Conservation (phyloP, 2,888 invertebrate species). For the Hydrotaea cyrtoneurina region DNA sequence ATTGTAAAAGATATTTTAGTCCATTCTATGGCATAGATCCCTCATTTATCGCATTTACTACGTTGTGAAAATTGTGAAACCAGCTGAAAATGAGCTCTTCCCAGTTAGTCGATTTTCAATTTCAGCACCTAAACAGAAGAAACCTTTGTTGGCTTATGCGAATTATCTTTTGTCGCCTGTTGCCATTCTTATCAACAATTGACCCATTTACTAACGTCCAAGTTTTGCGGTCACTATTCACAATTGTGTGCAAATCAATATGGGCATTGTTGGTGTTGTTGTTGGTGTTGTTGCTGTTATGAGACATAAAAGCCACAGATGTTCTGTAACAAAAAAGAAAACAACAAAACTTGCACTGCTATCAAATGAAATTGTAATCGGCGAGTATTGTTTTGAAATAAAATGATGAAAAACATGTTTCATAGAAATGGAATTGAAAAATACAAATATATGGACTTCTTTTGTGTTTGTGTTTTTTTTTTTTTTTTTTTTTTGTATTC, state of each 20-base stretch:
- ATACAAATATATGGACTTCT: neutral
- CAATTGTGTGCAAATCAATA: neutral
- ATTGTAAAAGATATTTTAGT: too few species aligned
- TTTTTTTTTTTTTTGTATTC: constrained; percentile 2
- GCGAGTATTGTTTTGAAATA: neutral
- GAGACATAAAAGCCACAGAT: neutral
- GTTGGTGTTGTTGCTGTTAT: neutral
- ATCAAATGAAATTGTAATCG: neutral
- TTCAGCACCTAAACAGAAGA: too few species aligned
- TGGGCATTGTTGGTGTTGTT: neutral
- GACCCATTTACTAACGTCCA: constrained; percentile 18
- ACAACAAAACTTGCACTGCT: neutral
- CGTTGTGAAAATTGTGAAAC: too few species aligned
- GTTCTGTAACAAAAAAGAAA: neutral
- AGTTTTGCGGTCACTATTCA: constrained; percentile 1
- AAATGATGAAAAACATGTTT: neutral
- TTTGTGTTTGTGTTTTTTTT: too few species aligned
- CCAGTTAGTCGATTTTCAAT: too few species aligned
- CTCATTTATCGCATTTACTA: too few species aligned
- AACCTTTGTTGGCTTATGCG: too few species aligned
- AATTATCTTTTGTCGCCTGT: neutral
- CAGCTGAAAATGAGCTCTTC: too few species aligned
- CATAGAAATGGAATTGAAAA: neutral
- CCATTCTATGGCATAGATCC: too few species aligned
- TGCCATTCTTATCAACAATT: constrained; percentile 24